Conservation (phyloP, 2,888 invertebrate species). For the Andrena hattorfiana region DNA sequence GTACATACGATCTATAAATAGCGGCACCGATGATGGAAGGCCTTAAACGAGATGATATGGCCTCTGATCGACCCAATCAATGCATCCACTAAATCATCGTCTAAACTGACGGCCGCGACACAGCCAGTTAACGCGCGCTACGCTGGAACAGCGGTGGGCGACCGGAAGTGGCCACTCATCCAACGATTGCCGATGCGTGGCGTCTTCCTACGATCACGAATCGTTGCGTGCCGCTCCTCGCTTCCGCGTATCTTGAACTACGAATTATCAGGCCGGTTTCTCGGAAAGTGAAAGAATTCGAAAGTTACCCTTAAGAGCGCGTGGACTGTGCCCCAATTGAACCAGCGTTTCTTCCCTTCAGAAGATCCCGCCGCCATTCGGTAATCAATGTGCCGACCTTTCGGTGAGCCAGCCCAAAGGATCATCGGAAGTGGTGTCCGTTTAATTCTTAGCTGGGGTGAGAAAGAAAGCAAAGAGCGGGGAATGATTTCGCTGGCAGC, state of each 20-base stretch:
- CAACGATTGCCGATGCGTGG: conserved; percentile 83
- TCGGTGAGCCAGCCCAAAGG: neutral
- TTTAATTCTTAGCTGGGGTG: neutral
- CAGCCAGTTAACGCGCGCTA: conserved; percentile 77
- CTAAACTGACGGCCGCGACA: conserved; percentile 84
- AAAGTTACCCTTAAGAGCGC: neutral
- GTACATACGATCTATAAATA: conserved; percentile 81
- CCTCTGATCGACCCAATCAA: conserved; percentile 85
- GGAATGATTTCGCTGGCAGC: neutral
- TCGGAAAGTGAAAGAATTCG: neutral
- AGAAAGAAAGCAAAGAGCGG: conserved; percentile 19
- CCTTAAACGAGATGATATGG: conserved; percentile 84
- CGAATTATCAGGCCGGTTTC: neutral
- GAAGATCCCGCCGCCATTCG: neutral
- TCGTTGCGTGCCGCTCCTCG: conserved; percentile 19
- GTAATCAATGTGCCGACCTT: neutral
- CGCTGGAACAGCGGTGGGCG: conserved; percentile 80
- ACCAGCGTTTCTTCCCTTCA: neutral
- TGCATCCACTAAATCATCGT: conserved; percentile 85
- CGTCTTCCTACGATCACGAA: conserved; percentile 79
- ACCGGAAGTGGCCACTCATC: conserved; percentile 84
- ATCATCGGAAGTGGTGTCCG: neutral
- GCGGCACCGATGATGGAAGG: conserved; percentile 83
- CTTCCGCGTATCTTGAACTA: conserved; percentile 15
- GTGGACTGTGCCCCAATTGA: neutral